A percentile compares a stretch with the other conserved stretches of the same genome.
Conservation (phyloP, 1,140 invertebrate species). For the Bombus ignitus region DNA sequence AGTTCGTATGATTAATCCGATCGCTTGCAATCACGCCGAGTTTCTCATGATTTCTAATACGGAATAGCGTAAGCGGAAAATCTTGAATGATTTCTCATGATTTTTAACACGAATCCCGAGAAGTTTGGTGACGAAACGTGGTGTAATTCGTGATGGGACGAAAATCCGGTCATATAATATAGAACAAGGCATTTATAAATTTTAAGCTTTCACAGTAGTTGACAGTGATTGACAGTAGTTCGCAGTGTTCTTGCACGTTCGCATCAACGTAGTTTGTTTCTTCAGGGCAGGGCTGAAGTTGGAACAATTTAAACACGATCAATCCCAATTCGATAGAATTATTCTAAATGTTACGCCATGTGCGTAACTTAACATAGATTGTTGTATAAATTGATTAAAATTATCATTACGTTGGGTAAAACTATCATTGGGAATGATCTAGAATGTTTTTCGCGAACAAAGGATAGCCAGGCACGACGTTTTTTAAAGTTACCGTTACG, state of each 20-base stretch:
- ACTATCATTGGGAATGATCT: not conserved
- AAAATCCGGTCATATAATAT: not conserved
- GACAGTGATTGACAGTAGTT: no score
- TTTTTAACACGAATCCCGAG: not conserved
- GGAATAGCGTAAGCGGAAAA: not conserved
- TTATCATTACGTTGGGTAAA: no score
- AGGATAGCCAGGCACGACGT: not conserved
- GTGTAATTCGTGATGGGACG: no score
- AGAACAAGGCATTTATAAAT: no score
- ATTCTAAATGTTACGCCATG: not conserved
- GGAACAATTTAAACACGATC: no score
- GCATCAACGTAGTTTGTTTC: no score
- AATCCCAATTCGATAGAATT: not conserved
- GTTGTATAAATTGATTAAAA: no score
- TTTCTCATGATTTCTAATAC: constrained; percentile 14
- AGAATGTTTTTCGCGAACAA: not conserved
- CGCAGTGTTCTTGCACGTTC: no score
- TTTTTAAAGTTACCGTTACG: constrained; percentile 29
- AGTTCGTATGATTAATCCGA: constrained; percentile 13
- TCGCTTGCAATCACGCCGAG: not conserved
- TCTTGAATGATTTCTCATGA: not conserved
- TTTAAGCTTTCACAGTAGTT: no score
- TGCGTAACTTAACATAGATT: no score
- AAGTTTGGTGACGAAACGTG: no score
- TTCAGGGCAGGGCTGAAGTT: no score